Evolutionary conservation across 2,888 invertebrate species (phyloP).

Genomic region (Caenorhabditis drosophilae): DNA sequence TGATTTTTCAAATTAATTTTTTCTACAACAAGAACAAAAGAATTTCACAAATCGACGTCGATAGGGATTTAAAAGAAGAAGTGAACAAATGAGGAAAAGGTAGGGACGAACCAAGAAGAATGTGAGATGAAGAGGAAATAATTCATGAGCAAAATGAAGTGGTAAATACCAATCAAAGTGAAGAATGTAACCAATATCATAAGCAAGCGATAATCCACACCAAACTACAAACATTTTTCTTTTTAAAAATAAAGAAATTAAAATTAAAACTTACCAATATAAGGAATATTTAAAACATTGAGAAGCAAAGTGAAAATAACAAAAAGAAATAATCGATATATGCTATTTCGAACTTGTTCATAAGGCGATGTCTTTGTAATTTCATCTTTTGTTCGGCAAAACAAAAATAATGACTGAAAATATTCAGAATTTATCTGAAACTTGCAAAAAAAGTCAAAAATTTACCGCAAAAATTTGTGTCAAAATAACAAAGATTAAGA

Average conservation of each 20-base stretch:
- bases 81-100: conserved; percentile 12
- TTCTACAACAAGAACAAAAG: conserved; percentile 37
- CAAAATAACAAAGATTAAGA: conserved; percentile 16
- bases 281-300: conserved; percentile 19
- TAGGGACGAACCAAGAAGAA: conserved; percentile 31
- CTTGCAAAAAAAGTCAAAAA: too few relatives aligned
- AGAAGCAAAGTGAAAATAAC: conserved; percentile 19
- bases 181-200: conserved; percentile 14
- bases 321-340: conserved; percentile 25
- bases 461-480: conserved; percentile 36
- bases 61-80: conserved; percentile 30
- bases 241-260: not conserved
- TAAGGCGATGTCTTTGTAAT: conserved; percentile 28
- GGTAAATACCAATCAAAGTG: conserved; percentile 24
- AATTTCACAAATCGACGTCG: conserved; percentile 29
- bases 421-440: too few relatives aligned
- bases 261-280: conserved; percentile 23
- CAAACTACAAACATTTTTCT: conserved; percentile 11
- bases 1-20: conserved; percentile 18
- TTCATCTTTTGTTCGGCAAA: conserved; percentile 30
- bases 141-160: conserved; percentile 26
- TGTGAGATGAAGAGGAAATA: conserved; percentile 35
- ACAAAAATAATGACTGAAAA: conserved; percentile 29
- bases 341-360: conserved; percentile 31
- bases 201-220: conserved; percentile 19